These are phyloP conservation scores for Bubo blakistoni DNA, from an alignment of 2,113 vertebrate genomes.

Conservation along the genomic window DNA sequence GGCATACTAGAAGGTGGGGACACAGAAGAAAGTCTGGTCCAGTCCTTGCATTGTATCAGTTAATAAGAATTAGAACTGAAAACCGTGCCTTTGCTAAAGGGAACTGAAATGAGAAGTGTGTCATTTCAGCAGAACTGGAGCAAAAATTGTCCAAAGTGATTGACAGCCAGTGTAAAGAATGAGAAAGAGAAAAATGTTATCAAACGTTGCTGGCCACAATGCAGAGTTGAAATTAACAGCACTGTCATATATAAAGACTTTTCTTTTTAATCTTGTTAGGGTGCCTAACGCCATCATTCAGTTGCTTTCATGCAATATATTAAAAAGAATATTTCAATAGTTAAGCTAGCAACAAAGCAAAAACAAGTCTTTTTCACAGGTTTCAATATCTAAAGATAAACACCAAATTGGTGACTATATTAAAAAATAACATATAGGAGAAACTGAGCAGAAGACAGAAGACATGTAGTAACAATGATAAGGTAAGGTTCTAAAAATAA, in stretches of 20 bases:
- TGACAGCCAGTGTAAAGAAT: neutral
- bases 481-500: neutral
- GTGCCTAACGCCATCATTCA: neutral
- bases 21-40: neutral
- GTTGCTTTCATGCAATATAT: neutral
- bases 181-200: constrained; percentile 10
- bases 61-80: constrained; percentile 17
- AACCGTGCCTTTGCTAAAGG: neutral
- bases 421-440: neutral
- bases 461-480: neutral
- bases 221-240: neutral
- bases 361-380: neutral
- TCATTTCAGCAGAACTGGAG: constrained; percentile 1
- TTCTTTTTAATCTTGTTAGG: constrained; percentile 2
- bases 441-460: neutral
- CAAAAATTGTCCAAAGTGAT: neutral
- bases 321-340: neutral
- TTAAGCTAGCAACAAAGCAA: neutral
- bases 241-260: neutral
- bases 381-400: neutral
- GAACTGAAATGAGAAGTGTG: constrained; percentile 1
- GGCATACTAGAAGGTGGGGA: neutral
- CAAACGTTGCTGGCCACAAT: neutral
- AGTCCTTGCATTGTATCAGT: neutral
- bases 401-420: neutral